Base-by-base conservation (phyloP, 1,140 invertebrate species). In the Diprion similis region DNA sequence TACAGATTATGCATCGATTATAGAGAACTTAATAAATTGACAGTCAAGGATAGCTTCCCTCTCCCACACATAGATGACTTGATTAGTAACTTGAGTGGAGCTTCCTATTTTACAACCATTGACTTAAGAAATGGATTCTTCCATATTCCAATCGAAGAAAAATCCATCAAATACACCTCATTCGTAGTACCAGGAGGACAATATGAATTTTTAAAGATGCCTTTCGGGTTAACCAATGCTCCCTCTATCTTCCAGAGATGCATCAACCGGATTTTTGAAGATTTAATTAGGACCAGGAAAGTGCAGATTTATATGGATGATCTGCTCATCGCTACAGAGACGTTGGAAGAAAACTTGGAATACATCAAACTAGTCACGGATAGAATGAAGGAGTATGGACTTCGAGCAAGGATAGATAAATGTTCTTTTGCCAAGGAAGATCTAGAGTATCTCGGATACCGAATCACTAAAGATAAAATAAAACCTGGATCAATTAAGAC, bases 21-120 rank as follows among this genome's bases (percentile, higher is more conserved):
- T 76, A 72, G 86, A 8, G 71, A 77, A 46, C 71, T 91, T 8
- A 90, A 90, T 78, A 17, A 46, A 0, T 72, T 82, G 0, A 89
- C 84, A 18, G 75, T 73, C 46, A 70, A 46, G 18, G 18, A 73
- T 10, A 66, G 13, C 65, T 75, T 67, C 64, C 76, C 72, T n/a
- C 73, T 77, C 10, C 76, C 70, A 1, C 66, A 77, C 65, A 73
- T 75, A 19, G 74, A 77, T n/a, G 51, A 75, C 51, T 45, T 77
- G 7, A 24, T 77, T 19, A 68, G 72, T 37, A 72, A 77, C 24
- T 17, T 77, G 46, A 59, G 59, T n/a, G 68, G 68, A 59, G 71
- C 75, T 51, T 65, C 71, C 8, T 0, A 75, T 73, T 71, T 79
- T 75, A 74, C 80, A 2, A 51, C 48, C 1, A 47, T 79, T 45